Base-by-base conservation (phyloP, 35 echinoderm and acorn worm species). In the Apostichopus parvimensis region DNA sequence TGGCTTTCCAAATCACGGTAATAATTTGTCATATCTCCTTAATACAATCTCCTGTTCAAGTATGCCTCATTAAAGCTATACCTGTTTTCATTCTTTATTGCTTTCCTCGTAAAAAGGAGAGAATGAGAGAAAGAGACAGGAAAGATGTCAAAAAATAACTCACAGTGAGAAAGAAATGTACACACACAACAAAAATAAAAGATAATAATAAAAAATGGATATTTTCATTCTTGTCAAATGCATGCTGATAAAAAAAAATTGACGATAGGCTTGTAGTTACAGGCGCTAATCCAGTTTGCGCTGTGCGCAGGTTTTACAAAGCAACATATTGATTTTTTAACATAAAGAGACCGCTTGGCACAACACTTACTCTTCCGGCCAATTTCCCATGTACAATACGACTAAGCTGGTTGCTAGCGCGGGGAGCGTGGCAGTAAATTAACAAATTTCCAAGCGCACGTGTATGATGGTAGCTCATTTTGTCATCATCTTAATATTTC, bases 201-300 rank as follows among this genome's bases (percentile, higher is more conserved):
- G n/a, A 73, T 6, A 73, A 18, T 17, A 17, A 21, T 17, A 73
- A 17, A 73, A 73, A 73, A 73, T 17, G 14, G 71, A 73, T 73
- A 73, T 73, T 73, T 73, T 73, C 71, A 73, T 73, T 73, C 71
- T 73, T 73, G 71, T 73, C 71, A 73, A 73, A 17, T 21, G 14
- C 71, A 73, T 17, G 71, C 71, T 73, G 71, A 73, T 28, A 28
- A 28, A 28, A 28, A 28, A 73, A 73, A 73, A 73, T 24, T 82
- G 79, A 6, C 79, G 56, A 56, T 73, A 45, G 79, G 34, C 79
- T 82, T 82, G 79, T 82, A 82, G 79, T 82, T 82, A 82, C 79
- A 82, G 79, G 79, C 79, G 79, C 79, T 82, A 82, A 82, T 82
- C 79, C 79, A 82, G 79, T 82, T 82, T 82, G 79, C 56, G 79